Evolutionary conservation across 2,888 invertebrate species (phyloP).

Genomic region (Cryptophagus acutangulus): DNA sequence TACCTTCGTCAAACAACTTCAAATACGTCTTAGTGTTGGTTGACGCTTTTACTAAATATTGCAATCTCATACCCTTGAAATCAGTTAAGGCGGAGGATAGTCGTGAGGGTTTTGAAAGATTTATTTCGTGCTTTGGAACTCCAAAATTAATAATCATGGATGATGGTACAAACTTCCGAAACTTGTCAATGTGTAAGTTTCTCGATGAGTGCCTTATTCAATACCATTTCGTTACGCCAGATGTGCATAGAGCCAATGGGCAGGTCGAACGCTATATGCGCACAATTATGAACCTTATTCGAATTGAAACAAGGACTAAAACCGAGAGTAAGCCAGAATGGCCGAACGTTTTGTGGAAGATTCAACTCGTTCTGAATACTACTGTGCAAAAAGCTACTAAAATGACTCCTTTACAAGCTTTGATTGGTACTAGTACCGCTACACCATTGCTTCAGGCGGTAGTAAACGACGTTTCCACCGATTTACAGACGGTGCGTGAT

Average conservation of each 20-base stretch:
- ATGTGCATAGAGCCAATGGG: constrained; percentile 33
- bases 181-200: constrained; percentile 1
- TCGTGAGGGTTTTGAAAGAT: constrained; percentile 16
- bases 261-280: constrained; percentile 37
- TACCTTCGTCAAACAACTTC: constrained; percentile 14
- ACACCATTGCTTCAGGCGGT: too few relatives aligned
- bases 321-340: too few relatives aligned
- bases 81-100: constrained; percentile 22
- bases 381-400: too few relatives aligned
- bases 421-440: too few relatives aligned
- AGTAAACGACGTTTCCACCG: too few relatives aligned
- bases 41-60: constrained; percentile 17
- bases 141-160: constrained; percentile 10
- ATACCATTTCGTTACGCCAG: constrained; percentile 5
- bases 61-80: constrained; percentile 17
- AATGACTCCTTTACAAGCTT: too few relatives aligned
- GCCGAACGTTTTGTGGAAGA: too few relatives aligned
- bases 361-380: too few relatives aligned
- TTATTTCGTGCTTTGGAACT: constrained; percentile 24
- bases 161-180: constrained; percentile 9
- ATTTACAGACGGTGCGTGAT: too few relatives aligned
- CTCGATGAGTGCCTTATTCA: constrained; percentile 3
- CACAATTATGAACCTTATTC: constrained; percentile 30
- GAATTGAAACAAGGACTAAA: too few relatives aligned
- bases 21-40: constrained; percentile 11